Evolutionary conservation across 2,888 invertebrate genomes (phyloP).

Genomic region (Pycnomerus fuliginosus): DNA sequence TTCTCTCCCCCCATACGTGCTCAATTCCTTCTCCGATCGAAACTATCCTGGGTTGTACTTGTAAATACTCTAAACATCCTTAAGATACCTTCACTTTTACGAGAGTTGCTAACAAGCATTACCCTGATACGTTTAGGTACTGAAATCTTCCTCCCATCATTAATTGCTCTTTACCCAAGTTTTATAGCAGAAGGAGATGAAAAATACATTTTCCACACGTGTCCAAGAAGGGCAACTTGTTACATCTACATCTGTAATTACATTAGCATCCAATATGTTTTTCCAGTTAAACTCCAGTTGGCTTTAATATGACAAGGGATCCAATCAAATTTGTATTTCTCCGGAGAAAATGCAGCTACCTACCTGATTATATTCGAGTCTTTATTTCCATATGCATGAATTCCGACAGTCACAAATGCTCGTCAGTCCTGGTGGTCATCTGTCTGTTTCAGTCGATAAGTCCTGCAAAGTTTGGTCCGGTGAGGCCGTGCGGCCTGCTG

Average conservation of each 20-base stretch:
- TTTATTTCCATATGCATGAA: constrained; percentile 52
- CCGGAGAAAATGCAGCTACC: constrained; percentile 49
- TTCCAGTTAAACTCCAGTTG: no score
- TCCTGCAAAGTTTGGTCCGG: constrained; percentile 29
- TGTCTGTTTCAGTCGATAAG: constrained; percentile 41
- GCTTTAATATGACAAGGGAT: no score
- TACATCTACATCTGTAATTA: no score
- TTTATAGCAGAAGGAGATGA: no score
- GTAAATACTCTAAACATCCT: constrained; percentile 13
- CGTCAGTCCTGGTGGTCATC: constrained; percentile 45
- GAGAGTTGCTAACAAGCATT: constrained; percentile 27
- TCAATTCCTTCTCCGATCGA: constrained; percentile 5
- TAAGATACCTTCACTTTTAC: constrained; percentile 21
- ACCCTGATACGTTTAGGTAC: constrained; percentile 16
- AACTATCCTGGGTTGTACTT: constrained; percentile 10
- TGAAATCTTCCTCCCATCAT: constrained; percentile 12
- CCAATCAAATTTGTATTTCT: constrained; percentile 53
- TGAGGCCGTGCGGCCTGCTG: constrained; percentile 19
- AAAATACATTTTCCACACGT: no score
- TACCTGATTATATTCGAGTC: constrained; percentile 45
- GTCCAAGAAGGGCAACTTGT: no score
- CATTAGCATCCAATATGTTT: no score
- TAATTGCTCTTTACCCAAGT: no score
- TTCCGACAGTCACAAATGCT: constrained; percentile 48
- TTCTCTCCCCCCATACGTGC: constrained; percentile 17